Evolutionary conservation across 2,888 invertebrate species (phyloP).

Genomic region (Trypoxylon attenuatum): DNA sequence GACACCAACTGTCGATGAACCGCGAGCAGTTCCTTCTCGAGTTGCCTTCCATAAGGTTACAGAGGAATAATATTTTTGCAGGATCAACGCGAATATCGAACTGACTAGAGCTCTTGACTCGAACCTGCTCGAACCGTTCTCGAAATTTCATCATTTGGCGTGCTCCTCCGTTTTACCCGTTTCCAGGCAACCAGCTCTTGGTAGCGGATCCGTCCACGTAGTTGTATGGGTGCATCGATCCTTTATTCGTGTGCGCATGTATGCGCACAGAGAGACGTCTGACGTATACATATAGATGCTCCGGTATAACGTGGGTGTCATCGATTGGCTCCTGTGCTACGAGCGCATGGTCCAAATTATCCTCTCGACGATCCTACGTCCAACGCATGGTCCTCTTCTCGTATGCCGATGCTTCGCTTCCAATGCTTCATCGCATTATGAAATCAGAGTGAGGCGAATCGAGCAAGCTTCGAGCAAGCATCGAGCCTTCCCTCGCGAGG

Average conservation of each 20-base stretch:
- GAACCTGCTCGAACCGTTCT: conserved; percentile 29
- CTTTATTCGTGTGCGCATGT: neutral
- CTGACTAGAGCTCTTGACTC: neutral
- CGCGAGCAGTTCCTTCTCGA: too few species aligned
- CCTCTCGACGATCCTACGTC: conserved; percentile 19
- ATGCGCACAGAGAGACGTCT: neutral
- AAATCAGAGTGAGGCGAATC: too few species aligned
- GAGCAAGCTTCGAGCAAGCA: too few species aligned
- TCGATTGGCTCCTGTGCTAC: conserved; percentile 41
- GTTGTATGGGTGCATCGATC: neutral
- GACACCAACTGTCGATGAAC: too few species aligned
- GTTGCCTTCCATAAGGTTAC: too few species aligned
- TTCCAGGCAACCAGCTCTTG: conserved; percentile 42
- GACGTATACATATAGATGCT: neutral
- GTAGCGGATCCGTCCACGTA: neutral
- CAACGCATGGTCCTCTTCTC: conserved; percentile 18
- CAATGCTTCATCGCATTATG: conserved; percentile 40
- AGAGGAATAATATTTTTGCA: too few species aligned
- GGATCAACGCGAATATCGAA: neutral
- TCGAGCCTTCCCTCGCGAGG: too few species aligned
- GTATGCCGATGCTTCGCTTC: conserved; percentile 41
- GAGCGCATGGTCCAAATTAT: conserved; percentile 26
- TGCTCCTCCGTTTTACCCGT: conserved; percentile 47
- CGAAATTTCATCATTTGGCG: conserved; percentile 33
- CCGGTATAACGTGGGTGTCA: conserved; percentile 10